Conservation (phyloP, 1,140 invertebrate species). For the Drosophila ficusphila region DNA sequence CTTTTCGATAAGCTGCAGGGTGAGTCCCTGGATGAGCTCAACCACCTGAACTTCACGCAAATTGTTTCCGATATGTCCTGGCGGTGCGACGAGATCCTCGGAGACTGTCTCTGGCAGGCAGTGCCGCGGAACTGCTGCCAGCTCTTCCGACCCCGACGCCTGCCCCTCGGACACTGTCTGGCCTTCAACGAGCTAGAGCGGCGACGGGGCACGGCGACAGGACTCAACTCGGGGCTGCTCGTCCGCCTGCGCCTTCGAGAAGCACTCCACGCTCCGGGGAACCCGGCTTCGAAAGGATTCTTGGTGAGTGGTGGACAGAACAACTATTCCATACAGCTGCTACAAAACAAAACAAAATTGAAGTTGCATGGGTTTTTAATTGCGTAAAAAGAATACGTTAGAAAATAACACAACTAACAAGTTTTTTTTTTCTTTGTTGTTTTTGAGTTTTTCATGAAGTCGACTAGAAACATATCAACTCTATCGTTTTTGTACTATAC, state of each 20-base stretch:
- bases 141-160: conserved; percentile 53
- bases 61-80: conserved; percentile 62
- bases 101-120: conserved; percentile 53
- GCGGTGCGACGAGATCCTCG: conserved; percentile 64
- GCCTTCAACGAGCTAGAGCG: conserved; percentile 64
- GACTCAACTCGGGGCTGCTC: conserved; percentile 31
- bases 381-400: too few species aligned
- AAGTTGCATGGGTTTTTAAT: too few species aligned
- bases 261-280: conserved; percentile 48
- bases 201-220: conserved; percentile 20
- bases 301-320: conserved; percentile 49
- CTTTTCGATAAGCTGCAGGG: conserved; percentile 32
- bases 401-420: too few species aligned
- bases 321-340: too few species aligned
- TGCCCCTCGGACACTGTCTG: conserved; percentile 43
- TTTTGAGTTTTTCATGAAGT: too few species aligned
- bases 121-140: conserved; percentile 49
- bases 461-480: too few species aligned
- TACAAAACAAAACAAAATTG: too few species aligned
- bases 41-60: conserved; percentile 69
- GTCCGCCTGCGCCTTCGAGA: conserved; percentile 25
- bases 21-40: conserved; percentile 30
- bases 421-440: too few species aligned
- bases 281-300: conserved; percentile 50
- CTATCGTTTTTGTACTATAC: too few species aligned